phyloP scores from a whole-genome alignment of 2,888 invertebrate genomes.

The Campopleginae sp. region DNA sequence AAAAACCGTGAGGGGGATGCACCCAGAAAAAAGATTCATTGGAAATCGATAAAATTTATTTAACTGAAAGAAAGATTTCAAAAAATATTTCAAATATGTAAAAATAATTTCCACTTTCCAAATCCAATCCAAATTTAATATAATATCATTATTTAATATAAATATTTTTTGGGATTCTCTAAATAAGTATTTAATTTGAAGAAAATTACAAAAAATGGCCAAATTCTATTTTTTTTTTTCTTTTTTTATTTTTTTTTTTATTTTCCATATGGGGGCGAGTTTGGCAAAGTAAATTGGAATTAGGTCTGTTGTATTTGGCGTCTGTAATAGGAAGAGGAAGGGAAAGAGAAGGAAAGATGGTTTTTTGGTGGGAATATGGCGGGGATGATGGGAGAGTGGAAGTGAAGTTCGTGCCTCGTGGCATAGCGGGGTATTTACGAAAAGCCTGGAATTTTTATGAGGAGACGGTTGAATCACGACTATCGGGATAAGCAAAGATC shows the following conservation, averaged over 20 bases:
- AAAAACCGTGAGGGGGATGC: not conserved
- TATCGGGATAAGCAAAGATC: conserved; percentile 50
- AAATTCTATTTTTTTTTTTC: not conserved
- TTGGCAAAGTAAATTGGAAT: conserved; percentile 13
- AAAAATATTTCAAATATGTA: no score
- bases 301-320: conserved; percentile 54
- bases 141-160: no score
- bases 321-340: conserved; percentile 55
- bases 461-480: conserved; percentile 67
- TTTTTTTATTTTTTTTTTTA: no score
- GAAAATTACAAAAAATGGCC: not conserved
- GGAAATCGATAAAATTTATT: no score
- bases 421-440: conserved; percentile 66
- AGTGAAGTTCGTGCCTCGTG: conserved; percentile 45
- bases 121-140: no score
- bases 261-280: conserved; percentile 11
- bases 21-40: not conserved
- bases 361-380: conserved; percentile 54
- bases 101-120: no score
- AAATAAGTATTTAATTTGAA: no score
- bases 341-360: conserved; percentile 54
- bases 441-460: conserved; percentile 70
- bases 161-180: no score
- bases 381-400: conserved; percentile 36
- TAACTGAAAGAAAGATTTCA: no score